Conservation (phyloP, 2,113 vertebrate species). For the Neogobius melanostomus region DNA sequence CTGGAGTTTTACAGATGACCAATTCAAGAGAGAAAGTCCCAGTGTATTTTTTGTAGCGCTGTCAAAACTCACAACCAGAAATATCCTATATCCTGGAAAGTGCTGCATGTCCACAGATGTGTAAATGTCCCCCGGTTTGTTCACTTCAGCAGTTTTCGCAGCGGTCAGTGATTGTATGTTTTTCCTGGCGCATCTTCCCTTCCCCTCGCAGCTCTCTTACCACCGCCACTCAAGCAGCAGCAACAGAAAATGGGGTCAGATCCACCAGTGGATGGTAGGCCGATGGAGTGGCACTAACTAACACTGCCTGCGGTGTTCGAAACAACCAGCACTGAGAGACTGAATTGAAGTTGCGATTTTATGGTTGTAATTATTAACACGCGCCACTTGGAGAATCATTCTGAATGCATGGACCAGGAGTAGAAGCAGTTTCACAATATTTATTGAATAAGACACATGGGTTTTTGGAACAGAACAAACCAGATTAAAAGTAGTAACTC, state of each 20-base stretch:
- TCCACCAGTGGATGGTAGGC: constrained; percentile 99
- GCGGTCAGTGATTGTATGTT: constrained; percentile 60
- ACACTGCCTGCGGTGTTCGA: too few species aligned
- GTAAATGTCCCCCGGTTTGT: constrained; percentile 39
- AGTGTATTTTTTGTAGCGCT: constrained; percentile 5
- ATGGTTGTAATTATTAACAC: too few species aligned
- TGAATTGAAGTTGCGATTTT: too few species aligned
- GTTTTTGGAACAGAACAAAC: too few species aligned
- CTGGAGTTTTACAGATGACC: neutral
- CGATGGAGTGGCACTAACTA: constrained; percentile 54
- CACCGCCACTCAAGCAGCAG: constrained; percentile 81
- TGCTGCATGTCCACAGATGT: constrained; percentile 58
- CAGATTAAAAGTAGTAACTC: too few species aligned
- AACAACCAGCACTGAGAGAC: too few species aligned
- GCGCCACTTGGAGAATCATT: too few species aligned
- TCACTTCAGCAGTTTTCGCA: constrained; percentile 44
- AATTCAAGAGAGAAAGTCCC: neutral
- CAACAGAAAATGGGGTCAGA: constrained; percentile 93
- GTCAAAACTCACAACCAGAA: constrained; percentile 19
- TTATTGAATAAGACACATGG: too few species aligned
- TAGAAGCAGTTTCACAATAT: too few species aligned
- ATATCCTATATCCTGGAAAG: constrained; percentile 39
- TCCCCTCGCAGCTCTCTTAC: constrained; percentile 81
- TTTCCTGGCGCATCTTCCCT: constrained; percentile 59
- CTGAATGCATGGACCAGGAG: too few species aligned